These are phyloP conservation scores for Actinia tenebrosa DNA, from an alignment of 64 coral and sea anemone genomes.

Conservation along the genomic window DNA sequence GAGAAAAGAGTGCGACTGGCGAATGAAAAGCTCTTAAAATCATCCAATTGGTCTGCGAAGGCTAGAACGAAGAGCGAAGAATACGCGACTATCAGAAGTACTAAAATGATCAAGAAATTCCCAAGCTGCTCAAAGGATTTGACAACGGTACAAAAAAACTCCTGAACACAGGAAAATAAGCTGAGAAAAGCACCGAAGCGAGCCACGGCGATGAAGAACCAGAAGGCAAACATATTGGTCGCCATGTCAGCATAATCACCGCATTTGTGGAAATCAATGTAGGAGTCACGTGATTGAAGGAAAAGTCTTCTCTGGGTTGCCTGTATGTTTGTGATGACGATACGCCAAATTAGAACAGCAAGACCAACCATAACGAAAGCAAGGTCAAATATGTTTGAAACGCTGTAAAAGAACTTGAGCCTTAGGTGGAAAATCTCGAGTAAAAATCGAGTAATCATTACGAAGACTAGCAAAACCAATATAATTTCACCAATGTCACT, in stretches of 20 bases:
- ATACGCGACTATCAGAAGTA: conserved; percentile 56
- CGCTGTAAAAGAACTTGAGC: conserved; percentile 34
- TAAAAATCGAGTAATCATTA: conserved; percentile 46
- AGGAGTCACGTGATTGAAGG: conserved; percentile 22
- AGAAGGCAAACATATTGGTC: conserved; percentile 45
- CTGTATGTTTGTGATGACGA: conserved; percentile 30
- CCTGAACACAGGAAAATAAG: conserved; percentile 49
- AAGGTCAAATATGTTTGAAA: conserved; percentile 43
- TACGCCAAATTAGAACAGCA: conserved; percentile 33
- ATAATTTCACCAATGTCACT: conserved; percentile 36
- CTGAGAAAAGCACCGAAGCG: conserved; percentile 54
- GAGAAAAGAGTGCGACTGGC: conserved; percentile 43
- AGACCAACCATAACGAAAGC: conserved; percentile 43
- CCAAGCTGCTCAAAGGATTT: conserved; percentile 33
- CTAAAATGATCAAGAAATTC: conserved; percentile 40
- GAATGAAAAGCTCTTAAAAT: conserved; percentile 47
- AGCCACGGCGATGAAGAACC: conserved; percentile 59
- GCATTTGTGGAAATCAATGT: conserved; percentile 57
- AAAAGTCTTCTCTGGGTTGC: conserved; percentile 38
- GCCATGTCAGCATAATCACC: conserved; percentile 55
- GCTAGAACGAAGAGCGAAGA: conserved; percentile 48
- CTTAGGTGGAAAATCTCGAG: conserved; percentile 53
- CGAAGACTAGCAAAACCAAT: not conserved
- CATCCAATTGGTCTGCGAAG: conserved; percentile 34
- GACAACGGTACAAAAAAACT: conserved; percentile 39